Conservation (phyloP, 2,797 vertebrate species). For the Macroramphosus scolopax region DNA sequence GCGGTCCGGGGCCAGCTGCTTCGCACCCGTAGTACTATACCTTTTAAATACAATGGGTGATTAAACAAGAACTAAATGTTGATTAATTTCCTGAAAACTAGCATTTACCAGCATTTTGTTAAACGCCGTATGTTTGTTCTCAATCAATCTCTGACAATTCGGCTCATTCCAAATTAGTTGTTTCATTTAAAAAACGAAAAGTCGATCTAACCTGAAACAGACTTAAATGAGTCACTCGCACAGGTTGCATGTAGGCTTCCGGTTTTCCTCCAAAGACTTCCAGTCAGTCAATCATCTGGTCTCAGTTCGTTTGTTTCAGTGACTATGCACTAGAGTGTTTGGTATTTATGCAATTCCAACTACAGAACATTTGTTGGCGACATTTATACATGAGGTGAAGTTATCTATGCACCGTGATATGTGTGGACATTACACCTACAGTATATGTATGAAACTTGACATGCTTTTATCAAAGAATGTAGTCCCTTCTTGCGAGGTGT, state of each 20-base stretch:
- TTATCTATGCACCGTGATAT: conserved; percentile 65
- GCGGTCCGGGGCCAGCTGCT: too few relatives aligned
- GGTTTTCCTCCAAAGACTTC: conserved; percentile 36
- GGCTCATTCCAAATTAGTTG: too few relatives aligned
- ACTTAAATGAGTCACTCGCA: too few relatives aligned
- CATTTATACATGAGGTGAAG: conserved; percentile 46
- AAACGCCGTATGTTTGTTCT: too few relatives aligned
- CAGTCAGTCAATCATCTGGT: conserved; percentile 34
- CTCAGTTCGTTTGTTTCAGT: conserved; percentile 52
- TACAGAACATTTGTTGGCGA: conserved; percentile 49
- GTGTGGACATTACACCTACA: conserved; percentile 45
- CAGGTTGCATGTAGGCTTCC: conserved; percentile 24
- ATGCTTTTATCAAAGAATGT: conserved; percentile 62
- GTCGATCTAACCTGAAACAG: too few relatives aligned
- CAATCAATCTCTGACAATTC: conserved; percentile 3
- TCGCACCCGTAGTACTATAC: too few relatives aligned
- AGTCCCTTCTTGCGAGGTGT: conserved; percentile 54
- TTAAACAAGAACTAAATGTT: conserved; percentile 13
- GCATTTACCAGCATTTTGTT: conserved; percentile 14
- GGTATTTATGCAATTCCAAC: conserved; percentile 74
- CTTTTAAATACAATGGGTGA: too few relatives aligned
- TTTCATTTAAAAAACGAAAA: too few relatives aligned
- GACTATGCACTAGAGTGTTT: conserved; percentile 74
- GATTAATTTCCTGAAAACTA: conserved; percentile 3
- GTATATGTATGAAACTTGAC: conserved; percentile 50